Percentiles rank a stretch among this genome's conserved stretches.
Evolutionary conservation across 2,797 vertebrate genomes (phyloP).

Genomic region (Rhynchonycteris naso): DNA sequence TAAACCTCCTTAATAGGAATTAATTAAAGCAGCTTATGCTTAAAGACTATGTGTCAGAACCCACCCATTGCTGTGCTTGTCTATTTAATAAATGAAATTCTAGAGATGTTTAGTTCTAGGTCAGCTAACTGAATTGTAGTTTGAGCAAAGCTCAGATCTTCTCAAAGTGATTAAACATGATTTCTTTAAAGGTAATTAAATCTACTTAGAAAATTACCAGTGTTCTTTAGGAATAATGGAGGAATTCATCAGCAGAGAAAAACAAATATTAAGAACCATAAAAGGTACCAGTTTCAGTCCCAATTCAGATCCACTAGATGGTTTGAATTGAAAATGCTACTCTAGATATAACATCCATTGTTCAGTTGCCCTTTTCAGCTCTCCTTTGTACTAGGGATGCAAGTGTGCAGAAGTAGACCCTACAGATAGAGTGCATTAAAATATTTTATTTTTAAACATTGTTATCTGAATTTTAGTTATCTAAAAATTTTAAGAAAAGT

Average conservation of each 20-base stretch:
- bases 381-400: background rate
- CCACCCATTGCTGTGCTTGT: slow-evolving; percentile 76
- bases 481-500: background rate
- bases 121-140: slow-evolving; percentile 78
- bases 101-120: slow-evolving; percentile 82
- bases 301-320: background rate
- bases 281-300: background rate
- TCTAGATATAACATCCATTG: background rate
- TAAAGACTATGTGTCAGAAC: slow-evolving; percentile 74
- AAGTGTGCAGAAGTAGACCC: background rate
- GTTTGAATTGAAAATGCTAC: background rate
- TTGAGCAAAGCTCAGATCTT: slow-evolving; percentile 66
- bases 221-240: slow-evolving; percentile 40
- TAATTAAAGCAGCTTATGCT: slow-evolving; percentile 79
- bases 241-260: slow-evolving; percentile 51
- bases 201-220: slow-evolving; percentile 63
- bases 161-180: slow-evolving; percentile 64
- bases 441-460: background rate
- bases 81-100: slow-evolving; percentile 83
- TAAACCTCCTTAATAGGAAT: slow-evolving; percentile 76
- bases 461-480: background rate
- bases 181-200: slow-evolving; percentile 66
- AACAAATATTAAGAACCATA: slow-evolving; percentile 11
- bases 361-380: background rate
- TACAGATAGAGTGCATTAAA: background rate